A percentile compares a stretch with the other conserved stretches of the same genome.
Conservation (phyloP, 2,797 vertebrate genomes). For the Iguana delicatissima region DNA sequence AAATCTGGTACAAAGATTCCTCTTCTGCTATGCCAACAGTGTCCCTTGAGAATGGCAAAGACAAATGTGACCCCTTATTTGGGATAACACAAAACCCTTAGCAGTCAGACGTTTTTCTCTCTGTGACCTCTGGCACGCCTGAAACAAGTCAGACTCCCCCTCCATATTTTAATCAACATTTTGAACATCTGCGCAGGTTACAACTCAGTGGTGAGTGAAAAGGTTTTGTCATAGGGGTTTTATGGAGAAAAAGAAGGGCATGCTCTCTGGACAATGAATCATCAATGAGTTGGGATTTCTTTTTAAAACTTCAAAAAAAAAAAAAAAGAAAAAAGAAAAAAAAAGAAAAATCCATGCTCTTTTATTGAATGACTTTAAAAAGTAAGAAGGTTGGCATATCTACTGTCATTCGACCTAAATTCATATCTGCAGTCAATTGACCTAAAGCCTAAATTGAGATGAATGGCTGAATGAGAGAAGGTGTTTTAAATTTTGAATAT, state of each 20-base stretch:
- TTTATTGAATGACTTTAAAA: conserved; percentile 54
- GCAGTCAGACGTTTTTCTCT: conserved; percentile 63
- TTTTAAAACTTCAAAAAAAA: conserved; percentile 44
- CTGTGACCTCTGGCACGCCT: conserved; percentile 60
- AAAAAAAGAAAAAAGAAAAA: no score
- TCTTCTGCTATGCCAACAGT: conserved; percentile 41
- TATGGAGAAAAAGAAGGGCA: conserved; percentile 20
- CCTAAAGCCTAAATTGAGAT: background rate
- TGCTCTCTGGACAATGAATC: conserved; percentile 20
- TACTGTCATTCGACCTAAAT: background rate
- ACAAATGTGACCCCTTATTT: conserved; percentile 58
- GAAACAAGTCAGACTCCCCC: conserved; percentile 32
- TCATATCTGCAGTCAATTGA: background rate
- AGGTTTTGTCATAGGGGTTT: conserved; percentile 67
- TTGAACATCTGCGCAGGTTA: conserved; percentile 51
- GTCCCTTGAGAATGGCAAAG: conserved; percentile 47
- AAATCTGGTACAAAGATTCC: conserved; percentile 64
- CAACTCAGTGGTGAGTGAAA: conserved; percentile 46
- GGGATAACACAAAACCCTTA: conserved; percentile 56
- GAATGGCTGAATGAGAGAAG: background rate
- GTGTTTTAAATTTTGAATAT: background rate
- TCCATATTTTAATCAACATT: conserved; percentile 60
- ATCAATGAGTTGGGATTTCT: conserved; percentile 29
- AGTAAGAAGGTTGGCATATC: background rate
- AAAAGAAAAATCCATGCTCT: background rate